Conservation (phyloP, 2,797 vertebrate genomes). For the Chelon auratus region DNA sequence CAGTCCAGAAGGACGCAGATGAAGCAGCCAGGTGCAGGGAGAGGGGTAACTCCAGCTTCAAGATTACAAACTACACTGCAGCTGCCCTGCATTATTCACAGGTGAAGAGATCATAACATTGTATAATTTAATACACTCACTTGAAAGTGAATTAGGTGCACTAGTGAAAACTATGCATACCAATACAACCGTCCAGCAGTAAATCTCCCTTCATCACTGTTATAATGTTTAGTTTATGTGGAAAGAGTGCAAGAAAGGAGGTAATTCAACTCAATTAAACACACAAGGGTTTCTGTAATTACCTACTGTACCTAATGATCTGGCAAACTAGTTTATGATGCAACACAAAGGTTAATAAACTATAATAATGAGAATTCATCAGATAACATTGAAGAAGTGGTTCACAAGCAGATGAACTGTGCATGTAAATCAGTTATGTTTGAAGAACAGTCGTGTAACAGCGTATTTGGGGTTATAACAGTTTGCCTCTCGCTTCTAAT, state of each 20-base stretch:
- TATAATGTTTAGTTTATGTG: neutral
- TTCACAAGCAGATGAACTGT: neutral
- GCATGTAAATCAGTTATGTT: neutral
- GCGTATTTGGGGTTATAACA: neutral
- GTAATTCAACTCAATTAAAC: too few relatives aligned
- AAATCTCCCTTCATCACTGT: too few relatives aligned
- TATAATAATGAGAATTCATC: neutral
- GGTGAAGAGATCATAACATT: conserved; percentile 72
- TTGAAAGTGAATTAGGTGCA: too few relatives aligned
- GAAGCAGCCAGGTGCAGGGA: conserved; percentile 82
- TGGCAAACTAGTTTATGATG: neutral
- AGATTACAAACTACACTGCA: conserved; percentile 79
- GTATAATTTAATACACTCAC: too few relatives aligned
- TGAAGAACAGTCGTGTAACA: neutral
- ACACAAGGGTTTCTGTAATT: too few relatives aligned
- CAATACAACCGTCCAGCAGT: too few relatives aligned
- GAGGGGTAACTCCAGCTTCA: conserved; percentile 88
- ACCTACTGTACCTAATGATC: too few relatives aligned
- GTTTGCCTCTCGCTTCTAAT: neutral
- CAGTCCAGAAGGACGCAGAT: conserved; percentile 79
- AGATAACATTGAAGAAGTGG: neutral
- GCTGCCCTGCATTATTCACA: conserved; percentile 88
- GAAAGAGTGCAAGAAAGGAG: too few relatives aligned
- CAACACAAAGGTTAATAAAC: neutral
- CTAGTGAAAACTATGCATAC: too few relatives aligned